phyloP scores from a whole-genome alignment of 2,888 invertebrate species.

The Eilema griseolum region DNA sequence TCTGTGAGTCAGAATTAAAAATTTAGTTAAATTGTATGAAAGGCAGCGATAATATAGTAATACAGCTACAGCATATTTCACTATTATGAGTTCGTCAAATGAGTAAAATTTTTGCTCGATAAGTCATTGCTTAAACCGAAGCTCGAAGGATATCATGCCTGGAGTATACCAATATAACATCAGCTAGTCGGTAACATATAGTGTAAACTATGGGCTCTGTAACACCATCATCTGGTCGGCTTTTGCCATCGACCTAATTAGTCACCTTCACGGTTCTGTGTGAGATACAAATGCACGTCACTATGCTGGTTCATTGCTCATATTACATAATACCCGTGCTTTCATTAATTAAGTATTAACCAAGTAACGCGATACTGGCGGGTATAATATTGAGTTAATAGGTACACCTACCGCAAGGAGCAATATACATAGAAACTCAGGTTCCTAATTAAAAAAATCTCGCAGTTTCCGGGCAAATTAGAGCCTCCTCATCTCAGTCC shows the following conservation, averaged over 20 bases:
- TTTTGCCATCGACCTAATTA: no score
- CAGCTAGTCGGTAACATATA: no score
- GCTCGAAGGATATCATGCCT: no score
- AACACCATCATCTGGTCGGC: background rate
- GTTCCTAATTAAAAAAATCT: constrained; percentile 8
- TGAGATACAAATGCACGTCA: background rate
- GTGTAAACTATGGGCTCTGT: background rate
- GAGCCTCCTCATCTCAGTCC: background rate
- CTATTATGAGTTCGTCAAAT: no score
- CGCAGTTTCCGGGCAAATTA: constrained; percentile 3
- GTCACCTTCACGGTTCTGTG: background rate
- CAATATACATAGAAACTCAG: constrained; percentile 3
- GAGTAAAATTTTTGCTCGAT: no score
- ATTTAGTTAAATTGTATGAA: no score
- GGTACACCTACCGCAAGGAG: background rate
- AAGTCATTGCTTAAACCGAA: no score
- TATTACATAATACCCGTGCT: background rate
- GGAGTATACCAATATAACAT: no score
- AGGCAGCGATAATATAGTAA: no score
- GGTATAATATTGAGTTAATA: constrained; percentile 6
- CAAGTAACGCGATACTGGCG: constrained; percentile 8
- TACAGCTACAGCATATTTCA: no score
- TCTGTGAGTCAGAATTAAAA: no score
- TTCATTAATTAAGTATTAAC: constrained; percentile 6
- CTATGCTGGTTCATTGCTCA: background rate